Conservation (phyloP, 2,888 invertebrate genomes). For the Leucoptera coffeella region DNA sequence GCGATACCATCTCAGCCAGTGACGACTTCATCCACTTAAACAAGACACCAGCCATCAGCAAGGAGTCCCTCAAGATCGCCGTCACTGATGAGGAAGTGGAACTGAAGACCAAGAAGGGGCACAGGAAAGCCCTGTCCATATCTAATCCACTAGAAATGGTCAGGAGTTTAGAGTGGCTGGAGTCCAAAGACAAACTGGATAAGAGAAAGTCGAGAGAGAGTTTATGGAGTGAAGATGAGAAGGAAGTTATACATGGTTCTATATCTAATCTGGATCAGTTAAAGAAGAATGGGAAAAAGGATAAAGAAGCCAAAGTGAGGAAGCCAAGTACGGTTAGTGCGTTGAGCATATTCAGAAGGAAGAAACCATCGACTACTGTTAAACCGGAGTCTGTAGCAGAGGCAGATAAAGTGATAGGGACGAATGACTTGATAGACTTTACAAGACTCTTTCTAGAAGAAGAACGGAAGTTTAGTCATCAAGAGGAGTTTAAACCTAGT, state of each 20-base stretch:
- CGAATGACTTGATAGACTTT: constrained; percentile 26
- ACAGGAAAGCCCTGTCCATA: constrained; percentile 43
- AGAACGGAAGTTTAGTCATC: constrained; percentile 24
- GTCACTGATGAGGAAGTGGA: constrained; percentile 43
- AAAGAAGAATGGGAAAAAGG: constrained; percentile 35
- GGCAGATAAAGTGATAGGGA: constrained; percentile 18
- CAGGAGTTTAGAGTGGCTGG: constrained; percentile 36
- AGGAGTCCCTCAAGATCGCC: constrained; percentile 38
- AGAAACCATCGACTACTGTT: constrained; percentile 32
- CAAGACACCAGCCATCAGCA: constrained; percentile 38
- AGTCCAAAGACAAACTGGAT: constrained; percentile 29
- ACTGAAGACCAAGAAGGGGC: constrained; percentile 25
- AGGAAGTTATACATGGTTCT: constrained; percentile 34
- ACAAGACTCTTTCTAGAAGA: constrained; percentile 35
- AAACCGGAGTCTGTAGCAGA: constrained; percentile 35
- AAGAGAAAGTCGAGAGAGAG: constrained; percentile 43
- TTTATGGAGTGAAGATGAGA: constrained; percentile 44
- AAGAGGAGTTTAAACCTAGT: constrained; percentile 25
- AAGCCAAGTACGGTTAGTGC: constrained; percentile 38
- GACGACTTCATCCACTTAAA: constrained; percentile 30
- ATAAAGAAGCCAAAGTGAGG: constrained; percentile 29
- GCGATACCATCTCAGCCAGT: constrained; percentile 38
- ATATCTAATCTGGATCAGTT: constrained; percentile 27
- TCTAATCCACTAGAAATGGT: constrained; percentile 45
- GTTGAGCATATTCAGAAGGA: constrained; percentile 32